Conservation (phyloP, 2,797 vertebrate genomes). For the Apogon talboti region DNA sequence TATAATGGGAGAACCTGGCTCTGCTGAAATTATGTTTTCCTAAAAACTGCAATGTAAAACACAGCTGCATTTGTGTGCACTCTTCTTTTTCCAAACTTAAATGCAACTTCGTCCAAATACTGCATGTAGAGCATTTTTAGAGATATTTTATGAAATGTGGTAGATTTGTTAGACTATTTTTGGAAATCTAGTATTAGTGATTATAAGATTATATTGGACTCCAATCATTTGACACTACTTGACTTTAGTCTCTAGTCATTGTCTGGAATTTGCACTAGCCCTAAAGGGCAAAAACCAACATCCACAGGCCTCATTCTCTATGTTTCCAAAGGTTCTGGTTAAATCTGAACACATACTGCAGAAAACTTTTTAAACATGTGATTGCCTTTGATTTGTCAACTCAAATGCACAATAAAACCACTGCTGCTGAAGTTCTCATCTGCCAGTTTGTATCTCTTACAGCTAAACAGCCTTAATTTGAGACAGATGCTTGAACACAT, state of each 20-base stretch:
- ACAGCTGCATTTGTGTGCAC: no score
- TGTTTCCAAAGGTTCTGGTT: not conserved
- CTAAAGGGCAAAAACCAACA: not conserved
- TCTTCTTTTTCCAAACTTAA: not conserved
- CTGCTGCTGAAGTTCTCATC: conserved; percentile 16
- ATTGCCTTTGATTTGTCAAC: not conserved
- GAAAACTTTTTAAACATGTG: conserved; percentile 1
- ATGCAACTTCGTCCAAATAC: not conserved
- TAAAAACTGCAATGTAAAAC: no score
- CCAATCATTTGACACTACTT: not conserved
- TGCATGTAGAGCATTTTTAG: not conserved
- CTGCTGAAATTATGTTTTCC: no score
- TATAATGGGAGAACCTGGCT: no score
- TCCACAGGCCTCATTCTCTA: not conserved
- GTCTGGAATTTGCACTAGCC: conserved; percentile 51
- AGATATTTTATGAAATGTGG: not conserved
- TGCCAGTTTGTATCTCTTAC: not conserved
- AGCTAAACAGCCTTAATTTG: conserved; percentile 19
- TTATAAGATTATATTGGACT: not conserved
- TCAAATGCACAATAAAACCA: conserved; percentile 3
- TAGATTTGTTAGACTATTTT: not conserved
- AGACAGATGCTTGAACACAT: conserved; percentile 4
- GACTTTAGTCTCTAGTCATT: not conserved
- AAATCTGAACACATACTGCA: not conserved
- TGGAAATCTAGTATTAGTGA: not conserved